Conservation (phyloP, 2,113 vertebrate genomes). For the Cyprinus carpio region DNA sequence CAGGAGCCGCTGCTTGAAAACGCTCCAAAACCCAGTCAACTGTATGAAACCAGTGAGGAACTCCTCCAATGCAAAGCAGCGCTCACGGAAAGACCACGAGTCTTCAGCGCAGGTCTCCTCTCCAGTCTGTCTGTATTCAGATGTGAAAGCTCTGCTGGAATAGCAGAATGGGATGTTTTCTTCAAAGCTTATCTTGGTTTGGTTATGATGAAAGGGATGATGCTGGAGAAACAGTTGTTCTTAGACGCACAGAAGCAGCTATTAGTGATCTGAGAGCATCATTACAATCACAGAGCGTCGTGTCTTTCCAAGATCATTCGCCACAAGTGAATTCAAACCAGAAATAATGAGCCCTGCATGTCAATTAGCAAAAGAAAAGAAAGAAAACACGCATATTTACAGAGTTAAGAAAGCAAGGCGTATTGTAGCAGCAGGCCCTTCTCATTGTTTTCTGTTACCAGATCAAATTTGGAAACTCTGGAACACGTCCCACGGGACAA, state of each 20-base stretch:
- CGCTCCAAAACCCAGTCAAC: slow-evolving; percentile 45
- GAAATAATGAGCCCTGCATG: slow-evolving; percentile 31
- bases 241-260: not conserved
- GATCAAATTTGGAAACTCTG: slow-evolving; percentile 65
- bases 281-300: not conserved
- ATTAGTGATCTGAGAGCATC: slow-evolving; percentile 25
- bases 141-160: not conserved
- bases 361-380: slow-evolving; percentile 23
- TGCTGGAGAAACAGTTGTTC: slow-evolving; percentile 14
- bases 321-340: slow-evolving; percentile 17
- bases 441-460: slow-evolving; percentile 55
- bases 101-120: too few species aligned
- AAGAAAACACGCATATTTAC: slow-evolving; percentile 49
- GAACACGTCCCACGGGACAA: slow-evolving; percentile 68
- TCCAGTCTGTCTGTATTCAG: not conserved
- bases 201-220: slow-evolving; percentile 2
- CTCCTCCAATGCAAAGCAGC: not conserved
- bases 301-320: slow-evolving; percentile 9
- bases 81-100: too few species aligned
- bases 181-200: not conserved
- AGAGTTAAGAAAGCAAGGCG: slow-evolving; percentile 30
- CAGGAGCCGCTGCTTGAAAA: slow-evolving; percentile 64
- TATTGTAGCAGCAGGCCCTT: slow-evolving; percentile 10
- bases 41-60: not conserved
- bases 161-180: not conserved